These are phyloP conservation scores for Psittacara wagleri DNA, from an alignment of 2,113 vertebrate genomes.

Conservation along the genomic window DNA sequence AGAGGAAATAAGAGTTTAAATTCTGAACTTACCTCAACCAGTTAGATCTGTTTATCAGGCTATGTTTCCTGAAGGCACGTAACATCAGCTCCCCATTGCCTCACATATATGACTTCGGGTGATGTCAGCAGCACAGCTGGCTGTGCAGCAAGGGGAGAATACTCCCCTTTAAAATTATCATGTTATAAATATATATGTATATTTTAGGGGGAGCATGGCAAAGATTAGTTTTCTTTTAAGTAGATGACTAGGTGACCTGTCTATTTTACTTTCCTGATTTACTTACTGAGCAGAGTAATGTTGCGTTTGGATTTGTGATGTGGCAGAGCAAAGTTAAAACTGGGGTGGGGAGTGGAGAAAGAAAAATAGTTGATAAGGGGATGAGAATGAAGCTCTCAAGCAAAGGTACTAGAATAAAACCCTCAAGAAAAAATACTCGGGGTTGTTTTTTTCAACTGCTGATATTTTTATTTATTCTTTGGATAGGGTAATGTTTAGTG, in stretches of 20 bases:
- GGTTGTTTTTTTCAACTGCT: not conserved
- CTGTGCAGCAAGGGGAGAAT: not conserved
- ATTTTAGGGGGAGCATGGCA: not conserved
- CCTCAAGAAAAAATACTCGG: not conserved
- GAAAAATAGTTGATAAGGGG: not conserved
- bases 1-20: not conserved
- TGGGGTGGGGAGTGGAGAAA: accelerated
- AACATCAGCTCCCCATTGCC: not conserved
- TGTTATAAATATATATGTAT: not conserved
- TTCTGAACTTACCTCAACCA: constrained; percentile 7
- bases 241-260: not conserved
- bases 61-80: not conserved
- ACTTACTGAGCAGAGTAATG: not conserved
- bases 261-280: not conserved
- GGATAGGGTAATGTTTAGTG: not conserved
- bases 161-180: not conserved
- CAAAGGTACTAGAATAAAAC: not conserved
- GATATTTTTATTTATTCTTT: not conserved
- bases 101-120: not conserved
- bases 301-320: not conserved
- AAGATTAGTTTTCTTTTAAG: not conserved
- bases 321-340: not conserved
- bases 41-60: not conserved
- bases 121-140: not conserved
- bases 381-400: not conserved